Evolutionary conservation across 1,140 invertebrate genomes (phyloP).

Genomic region (Spodoptera litura): DNA sequence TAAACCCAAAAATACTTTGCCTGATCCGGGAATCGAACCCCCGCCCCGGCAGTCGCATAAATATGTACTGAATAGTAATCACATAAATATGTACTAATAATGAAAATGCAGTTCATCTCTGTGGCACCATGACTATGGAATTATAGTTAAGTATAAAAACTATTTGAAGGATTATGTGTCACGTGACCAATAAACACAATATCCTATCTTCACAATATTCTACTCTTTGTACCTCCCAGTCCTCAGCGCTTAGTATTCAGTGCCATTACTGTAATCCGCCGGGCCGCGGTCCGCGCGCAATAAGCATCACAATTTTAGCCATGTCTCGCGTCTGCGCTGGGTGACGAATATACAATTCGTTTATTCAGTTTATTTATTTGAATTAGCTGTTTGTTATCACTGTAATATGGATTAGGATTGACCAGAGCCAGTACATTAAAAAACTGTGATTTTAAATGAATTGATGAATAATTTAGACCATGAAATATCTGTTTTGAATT

Average conservation of each 20-base stretch:
- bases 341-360: conserved; percentile 24
- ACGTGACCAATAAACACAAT: background rate
- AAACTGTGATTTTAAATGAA: background rate
- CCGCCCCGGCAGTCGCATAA: no score
- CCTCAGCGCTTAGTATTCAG: conserved; percentile 55
- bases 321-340: conserved; percentile 31
- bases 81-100: no score
- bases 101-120: no score
- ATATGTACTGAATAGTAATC: no score
- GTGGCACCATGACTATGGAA: no score
- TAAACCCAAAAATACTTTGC: no score
- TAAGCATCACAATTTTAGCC: conserved; percentile 57
- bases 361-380: background rate
- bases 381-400: background rate
- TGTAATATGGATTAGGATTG: no score
- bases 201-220: background rate
- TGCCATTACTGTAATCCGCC: conserved; percentile 59
- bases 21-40: no score
- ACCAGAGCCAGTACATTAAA: no score
- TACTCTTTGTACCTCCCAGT: conserved; percentile 21
- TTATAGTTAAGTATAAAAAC: no score
- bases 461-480: background rate
- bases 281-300: conserved; percentile 50
- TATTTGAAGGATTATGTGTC: no score
- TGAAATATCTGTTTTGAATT: background rate